These are phyloP conservation scores for Proterorhinus semilunaris DNA, from an alignment of 2,113 vertebrate genomes.

Conservation along the genomic window DNA sequence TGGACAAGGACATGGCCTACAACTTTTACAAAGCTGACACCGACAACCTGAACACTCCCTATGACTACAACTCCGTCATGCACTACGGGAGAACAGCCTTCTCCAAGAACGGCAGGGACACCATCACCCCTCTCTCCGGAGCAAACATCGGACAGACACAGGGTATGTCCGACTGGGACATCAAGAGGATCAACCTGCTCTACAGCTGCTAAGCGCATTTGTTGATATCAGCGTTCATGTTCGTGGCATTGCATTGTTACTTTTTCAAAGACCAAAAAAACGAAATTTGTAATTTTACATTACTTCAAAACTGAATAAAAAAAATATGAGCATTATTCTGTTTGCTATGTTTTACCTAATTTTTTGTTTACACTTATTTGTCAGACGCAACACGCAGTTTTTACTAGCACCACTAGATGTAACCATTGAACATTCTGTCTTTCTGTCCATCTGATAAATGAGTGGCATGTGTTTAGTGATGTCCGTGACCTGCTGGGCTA, in stretches of 20 bases:
- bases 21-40: constrained; percentile 26
- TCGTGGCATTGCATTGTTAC: no score
- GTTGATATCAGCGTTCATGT: no score
- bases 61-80: constrained; percentile 46
- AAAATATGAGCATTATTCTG: no score
- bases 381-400: neutral
- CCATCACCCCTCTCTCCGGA: constrained; percentile 40
- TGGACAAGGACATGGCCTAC: constrained; percentile 24
- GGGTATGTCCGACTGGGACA: constrained; percentile 38
- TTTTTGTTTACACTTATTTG: no score
- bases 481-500: neutral
- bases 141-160: constrained; percentile 26
- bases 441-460: neutral
- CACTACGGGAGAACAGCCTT: constrained; percentile 50
- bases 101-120: neutral
- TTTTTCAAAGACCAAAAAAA: no score
- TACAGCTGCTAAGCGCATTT: constrained; percentile 1
- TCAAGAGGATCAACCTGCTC: constrained; percentile 34
- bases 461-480: no score
- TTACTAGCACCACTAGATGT: neutral
- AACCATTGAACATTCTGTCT: neutral
- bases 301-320: no score
- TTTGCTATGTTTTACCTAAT: no score
- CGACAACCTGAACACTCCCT: constrained; percentile 44
- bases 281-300: no score